A percentile compares a stretch with the other conserved stretches of the same genome.
Evolutionary conservation across 2,888 invertebrate species (phyloP).

Genomic region (Eristalis arbustorum): DNA sequence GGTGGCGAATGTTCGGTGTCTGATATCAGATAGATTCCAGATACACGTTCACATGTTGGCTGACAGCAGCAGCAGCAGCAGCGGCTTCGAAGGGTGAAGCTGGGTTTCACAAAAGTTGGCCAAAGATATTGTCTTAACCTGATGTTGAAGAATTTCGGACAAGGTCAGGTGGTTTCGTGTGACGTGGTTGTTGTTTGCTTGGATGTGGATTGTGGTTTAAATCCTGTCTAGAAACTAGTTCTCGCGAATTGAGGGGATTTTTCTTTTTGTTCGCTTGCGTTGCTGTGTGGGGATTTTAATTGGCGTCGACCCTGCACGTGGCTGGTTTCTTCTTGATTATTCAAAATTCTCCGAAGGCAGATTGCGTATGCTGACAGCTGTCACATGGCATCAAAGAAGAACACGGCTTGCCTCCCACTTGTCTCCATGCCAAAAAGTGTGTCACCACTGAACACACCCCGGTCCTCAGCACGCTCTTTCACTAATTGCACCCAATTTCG

Average conservation of each 20-base stretch:
- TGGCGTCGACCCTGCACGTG: constrained; percentile 8
- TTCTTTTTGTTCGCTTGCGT: neutral
- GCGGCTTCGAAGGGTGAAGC: constrained; percentile 41
- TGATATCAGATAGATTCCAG: constrained; percentile 35
- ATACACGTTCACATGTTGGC: neutral
- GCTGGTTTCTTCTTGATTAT: neutral
- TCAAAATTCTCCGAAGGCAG: neutral
- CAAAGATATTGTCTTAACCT: constrained; percentile 52
- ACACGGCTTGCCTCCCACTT: neutral
- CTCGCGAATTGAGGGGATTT: constrained; percentile 5
- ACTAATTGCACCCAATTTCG: constrained; percentile 28
- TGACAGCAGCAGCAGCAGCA: constrained; percentile 30
- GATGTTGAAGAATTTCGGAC: constrained; percentile 57
- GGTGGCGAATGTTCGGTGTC: constrained; percentile 6
- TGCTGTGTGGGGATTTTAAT: neutral
- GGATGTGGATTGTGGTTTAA: constrained; percentile 24
- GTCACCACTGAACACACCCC: neutral
- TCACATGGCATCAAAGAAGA: neutral
- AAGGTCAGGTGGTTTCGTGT: constrained; percentile 62
- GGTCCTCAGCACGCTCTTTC: neutral
- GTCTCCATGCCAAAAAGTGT: neutral
- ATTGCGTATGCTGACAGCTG: neutral
- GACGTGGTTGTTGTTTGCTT: constrained; percentile 9
- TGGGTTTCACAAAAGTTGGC: constrained; percentile 53
- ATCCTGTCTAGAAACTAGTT: constrained; percentile 47